Conservation (phyloP, 2,888 invertebrate species). For the Heliconius hortense region DNA sequence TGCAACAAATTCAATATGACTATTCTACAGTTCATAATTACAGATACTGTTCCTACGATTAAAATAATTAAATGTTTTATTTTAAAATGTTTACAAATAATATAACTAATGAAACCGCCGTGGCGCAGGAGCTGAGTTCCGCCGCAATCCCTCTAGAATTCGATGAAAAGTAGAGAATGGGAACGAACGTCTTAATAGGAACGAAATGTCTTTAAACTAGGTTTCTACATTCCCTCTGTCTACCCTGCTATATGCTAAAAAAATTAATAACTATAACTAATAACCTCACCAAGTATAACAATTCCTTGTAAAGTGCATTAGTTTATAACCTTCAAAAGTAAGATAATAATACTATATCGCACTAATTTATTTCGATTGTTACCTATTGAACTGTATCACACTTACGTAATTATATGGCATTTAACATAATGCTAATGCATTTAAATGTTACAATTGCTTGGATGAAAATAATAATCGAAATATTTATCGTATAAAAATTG, state of each 20-base stretch:
- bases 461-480: not conserved
- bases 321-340: constrained; percentile 10
- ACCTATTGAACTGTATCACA: constrained; percentile 3
- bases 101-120: not conserved
- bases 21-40: not conserved
- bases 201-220: too few species aligned
- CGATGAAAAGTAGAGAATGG: too few species aligned
- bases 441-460: not conserved
- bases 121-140: too few species aligned
- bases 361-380: constrained; percentile 17
- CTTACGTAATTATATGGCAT: constrained; percentile 10
- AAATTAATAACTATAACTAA: not conserved
- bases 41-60: not conserved
- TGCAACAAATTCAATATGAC: not conserved
- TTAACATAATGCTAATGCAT: constrained; percentile 2
- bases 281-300: not conserved
- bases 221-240: too few species aligned
- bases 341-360: not conserved
- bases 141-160: too few species aligned
- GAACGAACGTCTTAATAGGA: too few species aligned
- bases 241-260: not conserved
- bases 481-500: not conserved
- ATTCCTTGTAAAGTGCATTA: constrained; percentile 1
- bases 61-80: not conserved
- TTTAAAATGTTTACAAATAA: not conserved